These are phyloP conservation scores for Cydia splendana DNA, from an alignment of 1,140 invertebrate genomes.

Conservation along the genomic window DNA sequence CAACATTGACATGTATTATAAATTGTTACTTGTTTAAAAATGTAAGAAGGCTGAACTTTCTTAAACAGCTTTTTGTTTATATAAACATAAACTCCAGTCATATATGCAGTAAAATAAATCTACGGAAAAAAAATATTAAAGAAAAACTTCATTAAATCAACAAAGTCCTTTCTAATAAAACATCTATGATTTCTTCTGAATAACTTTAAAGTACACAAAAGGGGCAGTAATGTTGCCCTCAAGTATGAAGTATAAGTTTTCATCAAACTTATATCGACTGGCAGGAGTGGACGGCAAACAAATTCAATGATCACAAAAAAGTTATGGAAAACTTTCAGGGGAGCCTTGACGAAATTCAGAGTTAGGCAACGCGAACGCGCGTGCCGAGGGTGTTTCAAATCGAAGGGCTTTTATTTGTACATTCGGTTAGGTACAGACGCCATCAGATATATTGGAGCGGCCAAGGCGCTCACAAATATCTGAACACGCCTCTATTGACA, in stretches of 20 bases:
- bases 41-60: too few relatives aligned
- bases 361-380: slow-evolving; percentile 30
- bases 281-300: slow-evolving; percentile 50
- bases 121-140: neutral
- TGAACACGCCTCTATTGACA: too few relatives aligned
- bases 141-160: neutral
- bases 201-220: slow-evolving; percentile 14
- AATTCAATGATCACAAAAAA: slow-evolving; percentile 55
- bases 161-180: neutral
- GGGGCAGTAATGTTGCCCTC: slow-evolving; percentile 5
- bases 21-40: too few relatives aligned
- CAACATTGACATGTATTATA: too few relatives aligned
- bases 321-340: slow-evolving; percentile 44
- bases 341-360: slow-evolving; percentile 39
- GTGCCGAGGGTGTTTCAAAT: neutral
- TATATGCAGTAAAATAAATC: too few relatives aligned
- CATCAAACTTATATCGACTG: slow-evolving; percentile 45
- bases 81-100: too few relatives aligned
- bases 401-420: slow-evolving; percentile 22
- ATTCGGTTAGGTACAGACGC: slow-evolving; percentile 33
- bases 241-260: slow-evolving; percentile 46
- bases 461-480: too few relatives aligned
- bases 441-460: neutral
- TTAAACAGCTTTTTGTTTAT: too few relatives aligned
- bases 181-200: slow-evolving; percentile 15